These are phyloP conservation scores for Babylonia areolata DNA, from an alignment of 1,140 invertebrate genomes.

Conservation along the genomic window DNA sequence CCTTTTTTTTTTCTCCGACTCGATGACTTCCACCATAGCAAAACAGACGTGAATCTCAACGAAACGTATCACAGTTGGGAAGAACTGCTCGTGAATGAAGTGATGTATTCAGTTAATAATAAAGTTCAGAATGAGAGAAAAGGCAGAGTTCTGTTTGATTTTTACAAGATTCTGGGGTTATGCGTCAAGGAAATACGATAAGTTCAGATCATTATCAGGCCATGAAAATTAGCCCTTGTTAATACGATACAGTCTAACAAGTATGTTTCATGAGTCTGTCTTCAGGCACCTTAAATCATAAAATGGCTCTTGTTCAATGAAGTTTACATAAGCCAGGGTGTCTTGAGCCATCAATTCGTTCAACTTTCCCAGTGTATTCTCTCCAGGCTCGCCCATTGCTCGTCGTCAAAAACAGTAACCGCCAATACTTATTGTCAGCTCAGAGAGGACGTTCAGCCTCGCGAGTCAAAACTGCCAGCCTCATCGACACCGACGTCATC, in stretches of 20 bases:
- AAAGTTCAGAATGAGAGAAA: background rate
- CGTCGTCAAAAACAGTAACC: background rate
- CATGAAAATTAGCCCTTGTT: conserved; percentile 8
- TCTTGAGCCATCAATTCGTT: background rate
- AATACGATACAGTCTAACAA: background rate
- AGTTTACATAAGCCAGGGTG: background rate
- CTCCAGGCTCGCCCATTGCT: background rate
- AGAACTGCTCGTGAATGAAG: conserved; percentile 27
- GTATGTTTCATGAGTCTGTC: background rate
- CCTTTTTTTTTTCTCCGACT: background rate
- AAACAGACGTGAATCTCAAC: conserved; percentile 27
- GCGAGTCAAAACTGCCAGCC: background rate
- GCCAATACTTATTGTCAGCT: background rate
- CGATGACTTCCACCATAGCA: background rate
- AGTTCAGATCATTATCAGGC: conserved; percentile 18
- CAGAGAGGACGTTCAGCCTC: background rate
- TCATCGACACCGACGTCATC: background rate
- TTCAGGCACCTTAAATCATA: background rate
- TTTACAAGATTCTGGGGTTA: background rate
- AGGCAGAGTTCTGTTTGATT: conserved; percentile 12
- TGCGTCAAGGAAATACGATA: background rate
- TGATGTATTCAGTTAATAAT: background rate
- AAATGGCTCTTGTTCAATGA: background rate
- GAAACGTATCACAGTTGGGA: conserved; percentile 26
- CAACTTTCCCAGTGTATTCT: background rate